These are phyloP conservation scores for Peromyscus leucopus DNA, from an alignment of 2,113 vertebrate species.

Conservation along the genomic window DNA sequence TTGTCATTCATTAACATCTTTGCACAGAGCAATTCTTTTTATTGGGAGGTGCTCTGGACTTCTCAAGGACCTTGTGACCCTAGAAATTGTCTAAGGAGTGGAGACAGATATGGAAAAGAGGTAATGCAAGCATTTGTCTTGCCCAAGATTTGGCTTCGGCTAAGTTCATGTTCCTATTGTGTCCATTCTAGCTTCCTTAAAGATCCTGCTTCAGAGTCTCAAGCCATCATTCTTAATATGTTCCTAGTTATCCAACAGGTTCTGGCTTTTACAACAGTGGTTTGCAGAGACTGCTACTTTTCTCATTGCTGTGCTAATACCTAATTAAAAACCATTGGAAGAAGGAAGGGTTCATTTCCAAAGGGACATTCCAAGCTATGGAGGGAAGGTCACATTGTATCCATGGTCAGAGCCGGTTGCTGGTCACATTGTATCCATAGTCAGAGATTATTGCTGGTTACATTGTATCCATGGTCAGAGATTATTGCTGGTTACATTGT, in stretches of 20 bases:
- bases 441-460: too few species aligned
- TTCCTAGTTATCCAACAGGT: background rate
- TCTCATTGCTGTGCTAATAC: background rate
- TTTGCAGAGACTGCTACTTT: background rate
- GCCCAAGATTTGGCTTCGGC: constrained; percentile 2
- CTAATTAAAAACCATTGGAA: background rate
- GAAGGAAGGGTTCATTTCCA: background rate
- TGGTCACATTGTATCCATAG: too few species aligned
- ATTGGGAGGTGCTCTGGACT: background rate
- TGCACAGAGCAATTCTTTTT: background rate
- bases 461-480: too few species aligned
- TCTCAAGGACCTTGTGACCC: background rate
- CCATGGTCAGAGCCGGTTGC: too few species aligned
- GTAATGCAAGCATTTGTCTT: background rate
- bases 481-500: too few species aligned
- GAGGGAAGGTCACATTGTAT: background rate
- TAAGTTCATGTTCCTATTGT: background rate
- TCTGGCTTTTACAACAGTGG: constrained; percentile 4
- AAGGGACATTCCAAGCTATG: background rate
- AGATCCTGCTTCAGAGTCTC: constrained; percentile 15
- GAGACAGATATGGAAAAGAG: background rate
- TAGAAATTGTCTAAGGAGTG: background rate
- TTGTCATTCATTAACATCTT: constrained; percentile 25
- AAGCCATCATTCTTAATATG: background rate
- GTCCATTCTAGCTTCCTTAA: background rate